A percentile compares a stretch with the other conserved stretches of the same genome.
phyloP scores from a whole-genome alignment of 2,888 invertebrate genomes.

The Blera fallax region DNA sequence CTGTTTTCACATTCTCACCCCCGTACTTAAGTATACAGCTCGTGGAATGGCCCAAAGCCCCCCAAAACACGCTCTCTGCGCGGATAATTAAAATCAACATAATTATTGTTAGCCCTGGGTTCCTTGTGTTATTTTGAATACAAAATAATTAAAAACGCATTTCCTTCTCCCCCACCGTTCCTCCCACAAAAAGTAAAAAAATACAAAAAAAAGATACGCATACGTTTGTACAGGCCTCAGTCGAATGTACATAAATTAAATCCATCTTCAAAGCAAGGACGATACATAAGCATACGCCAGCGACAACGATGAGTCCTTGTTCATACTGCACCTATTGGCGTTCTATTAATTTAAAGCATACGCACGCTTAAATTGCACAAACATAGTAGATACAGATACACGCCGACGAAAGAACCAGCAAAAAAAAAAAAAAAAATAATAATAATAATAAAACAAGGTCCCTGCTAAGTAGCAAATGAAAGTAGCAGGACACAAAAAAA shows the following conservation, averaged over 20 bases:
- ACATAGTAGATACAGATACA: not conserved
- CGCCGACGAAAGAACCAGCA: not conserved
- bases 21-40: not conserved
- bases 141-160: constrained; percentile 6
- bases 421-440: too few relatives aligned
- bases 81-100: constrained; percentile 5
- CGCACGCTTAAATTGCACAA: not conserved
- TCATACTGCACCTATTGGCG: not conserved
- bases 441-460: too few relatives aligned
- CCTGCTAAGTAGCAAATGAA: not conserved
- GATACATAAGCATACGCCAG: not conserved
- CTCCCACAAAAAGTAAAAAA: not conserved
- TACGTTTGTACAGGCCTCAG: not conserved
- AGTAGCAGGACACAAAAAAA: not conserved
- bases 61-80: not conserved
- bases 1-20: not conserved
- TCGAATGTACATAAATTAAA: not conserved
- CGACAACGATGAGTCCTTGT: not conserved
- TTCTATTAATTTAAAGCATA: not conserved
- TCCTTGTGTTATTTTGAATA: not conserved
- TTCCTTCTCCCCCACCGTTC: not conserved
- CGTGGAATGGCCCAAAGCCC: not conserved
- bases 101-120: constrained; percentile 1
- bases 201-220: not conserved
- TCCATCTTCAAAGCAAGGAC: not conserved